Conservation (phyloP, 2,797 vertebrate species). For the Sebastes minor region DNA sequence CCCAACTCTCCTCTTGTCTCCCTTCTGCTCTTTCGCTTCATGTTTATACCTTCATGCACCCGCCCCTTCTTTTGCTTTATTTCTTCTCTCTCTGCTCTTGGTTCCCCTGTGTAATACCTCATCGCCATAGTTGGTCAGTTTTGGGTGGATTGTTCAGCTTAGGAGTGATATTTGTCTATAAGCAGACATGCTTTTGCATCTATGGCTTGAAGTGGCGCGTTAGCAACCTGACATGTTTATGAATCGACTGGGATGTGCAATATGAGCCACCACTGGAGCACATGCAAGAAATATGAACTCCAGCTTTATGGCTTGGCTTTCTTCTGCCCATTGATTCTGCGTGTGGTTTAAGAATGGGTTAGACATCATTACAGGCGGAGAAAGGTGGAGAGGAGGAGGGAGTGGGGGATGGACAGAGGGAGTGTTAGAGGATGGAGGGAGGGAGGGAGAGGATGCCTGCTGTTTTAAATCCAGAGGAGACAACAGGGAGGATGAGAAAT, state of each 20-base stretch:
- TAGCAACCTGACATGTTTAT: conserved; percentile 10
- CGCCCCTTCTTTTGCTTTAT: conserved; percentile 8
- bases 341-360: conserved; percentile 70
- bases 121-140: not conserved
- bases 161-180: conserved; percentile 2
- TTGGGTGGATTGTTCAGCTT: not conserved
- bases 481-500: conserved; percentile 80
- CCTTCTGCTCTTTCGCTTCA: conserved; percentile 59
- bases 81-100: conserved; percentile 15
- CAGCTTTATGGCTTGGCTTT: conserved; percentile 45
- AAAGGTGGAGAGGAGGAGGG: conserved; percentile 51
- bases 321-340: conserved; percentile 68
- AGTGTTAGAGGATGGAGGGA: conserved; percentile 51
- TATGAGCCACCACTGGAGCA: conserved; percentile 6
- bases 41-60: conserved; percentile 39
- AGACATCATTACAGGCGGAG: conserved; percentile 62
- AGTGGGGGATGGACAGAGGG: conserved; percentile 69
- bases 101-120: not conserved
- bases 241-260: conserved; percentile 33
- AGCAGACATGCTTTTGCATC: not conserved
- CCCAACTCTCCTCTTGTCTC: conserved; percentile 67
- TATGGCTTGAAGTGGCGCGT: not conserved
- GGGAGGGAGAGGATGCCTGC: conserved; percentile 64
- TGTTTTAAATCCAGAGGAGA: conserved; percentile 82
- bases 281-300: conserved; percentile 45